Percentiles rank a stretch among this genome's conserved stretches.
Conservation (phyloP, 2,888 invertebrate species). For the Eupithecia abbreviata region DNA sequence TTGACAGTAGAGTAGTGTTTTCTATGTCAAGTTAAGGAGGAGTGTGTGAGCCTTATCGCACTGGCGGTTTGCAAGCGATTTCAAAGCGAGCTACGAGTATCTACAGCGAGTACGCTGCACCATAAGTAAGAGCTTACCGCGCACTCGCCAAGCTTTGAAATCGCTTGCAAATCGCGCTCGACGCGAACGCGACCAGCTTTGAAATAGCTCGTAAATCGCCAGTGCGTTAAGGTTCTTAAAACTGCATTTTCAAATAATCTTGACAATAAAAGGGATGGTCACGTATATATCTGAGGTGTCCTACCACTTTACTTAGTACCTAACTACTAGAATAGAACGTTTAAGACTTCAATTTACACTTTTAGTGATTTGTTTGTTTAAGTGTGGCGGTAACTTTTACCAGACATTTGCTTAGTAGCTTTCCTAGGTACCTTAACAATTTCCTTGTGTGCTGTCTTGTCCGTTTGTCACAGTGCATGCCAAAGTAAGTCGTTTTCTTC, state of each 20-base stretch:
- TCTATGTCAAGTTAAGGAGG: conserved; percentile 1
- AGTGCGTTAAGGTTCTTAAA: background rate
- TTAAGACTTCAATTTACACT: background rate
- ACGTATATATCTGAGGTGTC: background rate
- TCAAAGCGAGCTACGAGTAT: too few relatives aligned
- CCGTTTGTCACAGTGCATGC: conserved; percentile 17
- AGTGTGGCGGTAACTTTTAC: background rate
- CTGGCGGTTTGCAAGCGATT: too few relatives aligned
- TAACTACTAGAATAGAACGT: background rate
- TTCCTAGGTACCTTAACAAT: background rate
- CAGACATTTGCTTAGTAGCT: background rate
- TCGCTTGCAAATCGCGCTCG: too few relatives aligned
- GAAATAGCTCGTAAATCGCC: too few relatives aligned
- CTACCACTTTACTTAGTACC: background rate
- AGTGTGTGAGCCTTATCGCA: background rate
- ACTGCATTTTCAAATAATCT: background rate
- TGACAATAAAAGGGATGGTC: background rate
- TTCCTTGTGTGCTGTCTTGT: conserved; percentile 1
- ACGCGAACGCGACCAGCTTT: too few relatives aligned
- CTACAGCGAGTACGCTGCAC: too few relatives aligned
- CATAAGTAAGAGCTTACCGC: too few relatives aligned
- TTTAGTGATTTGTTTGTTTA: background rate
- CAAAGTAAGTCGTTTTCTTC: background rate
- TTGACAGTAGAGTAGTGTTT: background rate
- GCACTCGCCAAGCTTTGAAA: too few relatives aligned